Conservation (phyloP, 2,113 vertebrate genomes). For the Chinchilla lanigera region DNA sequence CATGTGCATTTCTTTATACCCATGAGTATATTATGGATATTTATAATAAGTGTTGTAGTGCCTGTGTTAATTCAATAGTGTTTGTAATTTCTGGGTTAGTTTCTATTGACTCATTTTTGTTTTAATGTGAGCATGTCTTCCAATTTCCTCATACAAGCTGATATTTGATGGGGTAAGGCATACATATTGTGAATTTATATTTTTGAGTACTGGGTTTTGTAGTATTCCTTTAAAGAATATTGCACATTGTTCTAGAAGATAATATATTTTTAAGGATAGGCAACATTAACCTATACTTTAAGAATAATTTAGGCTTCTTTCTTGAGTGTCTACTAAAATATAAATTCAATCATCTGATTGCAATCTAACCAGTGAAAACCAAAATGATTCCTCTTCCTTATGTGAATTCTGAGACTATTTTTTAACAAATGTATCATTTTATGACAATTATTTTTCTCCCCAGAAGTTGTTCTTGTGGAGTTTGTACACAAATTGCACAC, state of each 20-base stretch:
- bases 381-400: constrained; percentile 9
- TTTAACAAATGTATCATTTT: background rate
- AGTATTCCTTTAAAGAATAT: constrained; percentile 45
- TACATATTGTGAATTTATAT: background rate
- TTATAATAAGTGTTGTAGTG: background rate
- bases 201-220: constrained; percentile 27
- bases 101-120: background rate
- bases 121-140: background rate
- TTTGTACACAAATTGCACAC: background rate
- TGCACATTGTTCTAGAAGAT: background rate
- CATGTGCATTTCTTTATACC: constrained; percentile 25
- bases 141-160: background rate
- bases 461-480: background rate
- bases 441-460: background rate
- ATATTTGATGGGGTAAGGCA: background rate
- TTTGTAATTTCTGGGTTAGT: background rate
- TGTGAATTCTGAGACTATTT: background rate
- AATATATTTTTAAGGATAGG: background rate
- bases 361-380: background rate
- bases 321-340: background rate
- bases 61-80: background rate
- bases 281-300: background rate
- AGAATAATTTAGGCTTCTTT: constrained; percentile 1
- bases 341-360: background rate
- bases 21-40: background rate